Evolutionary conservation across 2,888 invertebrate species (phyloP).

Genomic region (Drosophila macrospina): DNA sequence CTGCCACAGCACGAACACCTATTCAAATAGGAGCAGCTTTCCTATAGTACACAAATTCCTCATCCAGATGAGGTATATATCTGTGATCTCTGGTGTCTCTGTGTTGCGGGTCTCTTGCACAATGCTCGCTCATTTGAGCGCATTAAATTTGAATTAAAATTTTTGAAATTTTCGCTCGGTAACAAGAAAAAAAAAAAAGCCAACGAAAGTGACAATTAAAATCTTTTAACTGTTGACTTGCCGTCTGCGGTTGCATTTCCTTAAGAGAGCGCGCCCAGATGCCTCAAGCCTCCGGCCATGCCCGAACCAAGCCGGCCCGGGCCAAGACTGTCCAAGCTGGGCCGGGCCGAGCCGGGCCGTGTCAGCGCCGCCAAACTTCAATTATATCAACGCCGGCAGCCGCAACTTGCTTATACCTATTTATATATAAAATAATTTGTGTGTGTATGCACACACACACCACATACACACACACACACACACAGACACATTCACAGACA

Average conservation of each 20-base stretch:
- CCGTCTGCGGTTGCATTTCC: constrained; percentile 60
- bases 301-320: constrained; percentile 15
- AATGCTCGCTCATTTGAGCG: constrained; percentile 69
- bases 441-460: constrained; percentile 15
- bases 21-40: constrained; percentile 26
- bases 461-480: neutral
- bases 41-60: neutral
- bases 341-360: constrained; percentile 24
- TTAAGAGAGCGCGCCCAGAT: constrained; percentile 64
- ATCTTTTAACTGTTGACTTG: constrained; percentile 43
- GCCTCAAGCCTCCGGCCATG: constrained; percentile 38
- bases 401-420: constrained; percentile 29
- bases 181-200: constrained; percentile 34
- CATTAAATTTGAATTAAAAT: constrained; percentile 77
- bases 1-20: constrained; percentile 14
- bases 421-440: constrained; percentile 25
- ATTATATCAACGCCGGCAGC: constrained; percentile 67
- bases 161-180: constrained; percentile 68
- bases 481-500: neutral
- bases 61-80: constrained; percentile 16
- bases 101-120: constrained; percentile 49
- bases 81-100: constrained; percentile 30
- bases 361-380: constrained; percentile 62
- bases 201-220: constrained; percentile 78
- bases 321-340: constrained; percentile 15